Percentiles rank a stretch among this genome's conserved stretches.
Conservation (phyloP, 2,797 vertebrate genomes). For the Falco cherrug region DNA sequence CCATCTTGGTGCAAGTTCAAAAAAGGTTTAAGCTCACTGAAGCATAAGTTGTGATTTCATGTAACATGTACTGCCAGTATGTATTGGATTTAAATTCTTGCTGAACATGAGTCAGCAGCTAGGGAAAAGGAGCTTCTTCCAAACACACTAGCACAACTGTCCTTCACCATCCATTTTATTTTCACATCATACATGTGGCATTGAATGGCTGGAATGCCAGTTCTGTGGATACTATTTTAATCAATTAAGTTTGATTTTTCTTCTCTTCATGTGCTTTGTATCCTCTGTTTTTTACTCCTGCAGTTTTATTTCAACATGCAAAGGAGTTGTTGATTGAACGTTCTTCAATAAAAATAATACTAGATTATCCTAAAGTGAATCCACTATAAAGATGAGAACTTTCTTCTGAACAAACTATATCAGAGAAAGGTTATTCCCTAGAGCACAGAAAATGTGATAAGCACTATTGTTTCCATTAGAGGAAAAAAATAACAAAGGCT, state of each 20-base stretch:
- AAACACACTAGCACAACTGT: not conserved
- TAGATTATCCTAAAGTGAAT: not conserved
- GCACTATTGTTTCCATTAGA: not conserved
- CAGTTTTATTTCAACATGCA: not conserved
- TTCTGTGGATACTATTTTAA: not conserved
- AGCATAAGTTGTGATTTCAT: not conserved
- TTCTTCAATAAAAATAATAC: not conserved
- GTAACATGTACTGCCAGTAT: not conserved
- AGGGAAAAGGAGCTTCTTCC: not conserved
- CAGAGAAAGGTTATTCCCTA: not conserved
- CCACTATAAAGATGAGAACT: not conserved
- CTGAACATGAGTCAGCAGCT: rapidly evolving
- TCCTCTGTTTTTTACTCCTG: not conserved
- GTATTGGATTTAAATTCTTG: not conserved
- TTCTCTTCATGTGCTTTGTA: not conserved
- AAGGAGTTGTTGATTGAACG: not conserved
- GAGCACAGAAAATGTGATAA: not conserved
- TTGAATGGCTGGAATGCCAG: not conserved
- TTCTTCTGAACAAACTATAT: not conserved
- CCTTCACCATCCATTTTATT: not conserved
- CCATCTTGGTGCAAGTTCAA: not conserved
- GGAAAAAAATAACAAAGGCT: not conserved
- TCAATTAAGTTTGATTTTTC: not conserved
- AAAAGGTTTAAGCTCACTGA: not conserved
- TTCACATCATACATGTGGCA: not conserved